Conservation (phyloP, 2,797 vertebrate genomes). For the Cephalopachus bancanus region DNA sequence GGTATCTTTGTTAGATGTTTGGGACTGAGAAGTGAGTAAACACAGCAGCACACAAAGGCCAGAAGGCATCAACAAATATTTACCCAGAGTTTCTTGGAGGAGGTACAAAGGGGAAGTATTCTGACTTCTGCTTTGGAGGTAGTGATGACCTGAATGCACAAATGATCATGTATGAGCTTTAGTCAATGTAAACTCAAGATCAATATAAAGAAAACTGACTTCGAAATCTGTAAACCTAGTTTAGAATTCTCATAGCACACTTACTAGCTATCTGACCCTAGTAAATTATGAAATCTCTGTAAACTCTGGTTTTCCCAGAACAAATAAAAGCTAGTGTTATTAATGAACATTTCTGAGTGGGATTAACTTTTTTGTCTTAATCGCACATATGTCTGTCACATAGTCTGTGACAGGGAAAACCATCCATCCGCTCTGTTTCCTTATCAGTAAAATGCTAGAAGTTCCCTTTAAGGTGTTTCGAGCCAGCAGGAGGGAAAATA, state of each 20-base stretch:
- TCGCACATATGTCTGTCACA: not conserved
- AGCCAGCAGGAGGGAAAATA: not conserved
- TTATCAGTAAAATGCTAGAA: not conserved
- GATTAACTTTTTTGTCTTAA: not conserved
- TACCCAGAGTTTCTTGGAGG: not conserved
- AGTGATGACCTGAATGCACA: not conserved
- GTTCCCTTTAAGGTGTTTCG: not conserved
- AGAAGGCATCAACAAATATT: not conserved
- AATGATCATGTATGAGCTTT: not conserved
- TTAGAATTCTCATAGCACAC: not conserved
- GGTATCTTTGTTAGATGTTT: not conserved
- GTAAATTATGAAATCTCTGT: not conserved
- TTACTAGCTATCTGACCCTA: not conserved
- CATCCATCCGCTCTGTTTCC: not conserved
- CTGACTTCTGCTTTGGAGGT: not conserved
- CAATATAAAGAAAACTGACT: not conserved
- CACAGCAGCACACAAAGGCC: not conserved
- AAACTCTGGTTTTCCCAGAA: not conserved
- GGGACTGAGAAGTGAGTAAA: slow-evolving; percentile 1
- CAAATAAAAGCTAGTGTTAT: not conserved
- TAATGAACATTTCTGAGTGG: not conserved
- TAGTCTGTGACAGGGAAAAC: not conserved
- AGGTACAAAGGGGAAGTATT: not conserved
- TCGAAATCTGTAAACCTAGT: not conserved
- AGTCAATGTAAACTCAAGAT: not conserved